Conservation (phyloP, 2,113 vertebrate genomes). For the Eidolon helvum region DNA sequence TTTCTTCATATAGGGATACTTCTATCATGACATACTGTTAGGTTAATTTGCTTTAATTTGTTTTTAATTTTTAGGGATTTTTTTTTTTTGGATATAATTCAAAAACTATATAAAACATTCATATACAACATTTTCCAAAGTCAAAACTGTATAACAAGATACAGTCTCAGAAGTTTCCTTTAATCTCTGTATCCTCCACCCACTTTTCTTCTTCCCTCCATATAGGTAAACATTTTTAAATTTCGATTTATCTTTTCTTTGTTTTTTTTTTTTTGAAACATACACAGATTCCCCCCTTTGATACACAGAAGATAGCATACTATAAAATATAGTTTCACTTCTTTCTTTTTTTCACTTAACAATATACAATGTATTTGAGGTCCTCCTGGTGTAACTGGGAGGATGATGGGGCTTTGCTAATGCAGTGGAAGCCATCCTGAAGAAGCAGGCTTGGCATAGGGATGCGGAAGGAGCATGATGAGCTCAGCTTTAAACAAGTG, state of each 20-base stretch:
- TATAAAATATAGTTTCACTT: not conserved
- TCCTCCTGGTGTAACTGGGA: not conserved
- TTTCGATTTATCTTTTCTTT: conserved; percentile 27
- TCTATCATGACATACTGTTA: not conserved
- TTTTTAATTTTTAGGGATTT: conserved; percentile 11
- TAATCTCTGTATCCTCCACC: not conserved
- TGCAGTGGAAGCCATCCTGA: not conserved
- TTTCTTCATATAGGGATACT: not conserved
- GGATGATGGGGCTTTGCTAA: not conserved
- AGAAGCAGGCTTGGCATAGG: not conserved
- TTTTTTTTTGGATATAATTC: conserved; percentile 19
- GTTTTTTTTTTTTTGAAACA: conserved; percentile 38
- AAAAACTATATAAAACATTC: conserved; percentile 6
- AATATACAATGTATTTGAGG: not conserved
- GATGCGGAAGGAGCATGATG: not conserved
- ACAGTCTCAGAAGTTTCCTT: not conserved
- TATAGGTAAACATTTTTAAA: conserved; percentile 14
- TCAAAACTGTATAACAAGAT: not conserved
- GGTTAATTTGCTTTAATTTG: conserved; percentile 14
- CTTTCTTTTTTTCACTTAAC: not conserved
- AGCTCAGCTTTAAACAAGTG: not conserved
- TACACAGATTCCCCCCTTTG: not conserved
- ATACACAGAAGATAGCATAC: not conserved
- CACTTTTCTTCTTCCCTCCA: not conserved
- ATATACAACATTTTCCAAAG: not conserved